Base-by-base conservation (phyloP, 2,113 vertebrate genomes). In the Poeciliopsis turrubarensis region DNA sequence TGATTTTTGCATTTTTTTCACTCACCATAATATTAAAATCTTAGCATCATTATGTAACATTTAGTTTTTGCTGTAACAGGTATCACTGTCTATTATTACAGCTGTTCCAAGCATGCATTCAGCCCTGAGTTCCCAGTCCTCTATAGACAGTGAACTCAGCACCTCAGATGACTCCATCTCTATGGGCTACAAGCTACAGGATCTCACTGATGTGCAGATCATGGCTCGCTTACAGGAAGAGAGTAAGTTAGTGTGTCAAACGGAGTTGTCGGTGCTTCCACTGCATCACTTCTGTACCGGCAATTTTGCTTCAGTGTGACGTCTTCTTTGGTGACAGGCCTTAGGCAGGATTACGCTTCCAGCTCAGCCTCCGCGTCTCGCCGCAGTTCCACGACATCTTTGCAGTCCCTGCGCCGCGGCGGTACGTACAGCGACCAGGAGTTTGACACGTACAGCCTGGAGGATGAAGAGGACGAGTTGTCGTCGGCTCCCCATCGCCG, bases 131-230 rank as follows among this genome's bases (percentile, higher is more conserved):
- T 98, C 97, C 1, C 97, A 97, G 92, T 97, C 97, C 0, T 97
- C 96, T 1, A 94, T 97, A 78, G 96, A 97, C 90, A 97, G 96
- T 1, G 96, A 97, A 87, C 93, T 97, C 70, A 97, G 97, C 81
- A 97, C 96, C 2, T 97, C 97, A 0, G 97, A 98, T 4, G 97
- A 98, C 90, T 97, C 96, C 80, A 97, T 97, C 91, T 97, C 96
- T 2, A 97, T 97, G 97, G 96, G 96, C 0, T 97, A 97, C 44
- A 97, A 98, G 75, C 94, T 98, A 75, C 96, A 98, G 91, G 96
- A 98, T 87, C 87, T 98, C 90, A 98, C 97, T 0, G 97, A 98
- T 2, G 97, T 98, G 66, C 97, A 97, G 92, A 97, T 97, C 73
- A 97, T 98, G 97, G 96, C 97, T 67, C 95, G 96, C 13, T 93